Conservation (phyloP, 2,797 vertebrate genomes). For the Phoebastria nigripes region DNA sequence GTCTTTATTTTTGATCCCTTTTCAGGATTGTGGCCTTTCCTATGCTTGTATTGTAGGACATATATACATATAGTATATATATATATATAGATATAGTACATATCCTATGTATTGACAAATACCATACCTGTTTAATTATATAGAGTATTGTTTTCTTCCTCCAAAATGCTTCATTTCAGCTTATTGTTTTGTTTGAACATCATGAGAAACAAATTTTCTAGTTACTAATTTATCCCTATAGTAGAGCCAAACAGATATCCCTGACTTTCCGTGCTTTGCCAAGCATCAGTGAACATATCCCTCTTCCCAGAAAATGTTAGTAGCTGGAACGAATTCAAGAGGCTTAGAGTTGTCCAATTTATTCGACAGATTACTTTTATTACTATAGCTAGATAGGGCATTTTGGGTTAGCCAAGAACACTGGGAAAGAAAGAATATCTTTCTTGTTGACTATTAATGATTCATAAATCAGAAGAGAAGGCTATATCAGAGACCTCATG, state of each 20-base stretch:
- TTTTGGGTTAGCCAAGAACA: not conserved
- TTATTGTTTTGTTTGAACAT: not conserved
- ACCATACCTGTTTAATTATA: not conserved
- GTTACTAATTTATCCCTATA: not conserved
- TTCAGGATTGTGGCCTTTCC: not conserved
- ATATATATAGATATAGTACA: no score
- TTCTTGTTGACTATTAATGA: not conserved
- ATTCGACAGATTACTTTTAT: not conserved
- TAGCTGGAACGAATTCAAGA: not conserved
- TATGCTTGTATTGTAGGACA: no score
- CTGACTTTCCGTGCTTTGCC: not conserved
- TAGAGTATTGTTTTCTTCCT: not conserved
- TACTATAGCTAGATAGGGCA: not conserved
- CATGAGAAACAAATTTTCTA: constrained; percentile 25
- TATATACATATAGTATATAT: no score
- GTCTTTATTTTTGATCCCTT: not conserved
- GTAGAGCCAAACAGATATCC: not conserved
- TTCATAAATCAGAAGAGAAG: not conserved
- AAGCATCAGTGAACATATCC: not conserved
- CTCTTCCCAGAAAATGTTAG: not conserved
- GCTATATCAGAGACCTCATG: not conserved
- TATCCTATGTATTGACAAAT: not conserved
- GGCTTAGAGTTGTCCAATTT: not conserved
- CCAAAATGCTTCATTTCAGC: not conserved
- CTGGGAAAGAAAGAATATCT: not conserved